phyloP scores from a whole-genome alignment of 2,113 vertebrate genomes.

The Bufo gargarizans region DNA sequence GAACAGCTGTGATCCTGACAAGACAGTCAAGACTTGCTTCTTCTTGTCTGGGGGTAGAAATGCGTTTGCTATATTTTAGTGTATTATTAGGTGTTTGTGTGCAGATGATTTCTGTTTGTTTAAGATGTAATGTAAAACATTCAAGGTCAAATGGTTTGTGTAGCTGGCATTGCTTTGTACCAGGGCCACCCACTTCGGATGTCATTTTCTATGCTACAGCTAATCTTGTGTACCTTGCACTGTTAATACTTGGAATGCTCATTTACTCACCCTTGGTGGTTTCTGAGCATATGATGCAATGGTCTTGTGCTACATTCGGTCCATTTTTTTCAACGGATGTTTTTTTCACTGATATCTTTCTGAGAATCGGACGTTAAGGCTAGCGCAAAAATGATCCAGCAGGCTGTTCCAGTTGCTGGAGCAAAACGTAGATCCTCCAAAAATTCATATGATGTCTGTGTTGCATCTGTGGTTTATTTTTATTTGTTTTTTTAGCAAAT shows the following conservation, averaged over 20 bases:
- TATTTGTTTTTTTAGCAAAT: too few relatives aligned
- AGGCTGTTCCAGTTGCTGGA: too few relatives aligned
- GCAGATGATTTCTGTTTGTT: constrained; percentile 10
- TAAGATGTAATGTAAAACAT: not conserved
- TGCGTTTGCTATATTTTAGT: not conserved
- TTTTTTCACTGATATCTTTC: too few relatives aligned
- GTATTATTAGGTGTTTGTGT: not conserved
- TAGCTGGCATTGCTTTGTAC: not conserved
- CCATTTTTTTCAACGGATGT: too few relatives aligned
- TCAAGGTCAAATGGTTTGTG: not conserved
- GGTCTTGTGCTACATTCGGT: not conserved
- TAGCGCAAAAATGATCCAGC: too few relatives aligned
- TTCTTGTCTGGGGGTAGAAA: constrained; percentile 15
- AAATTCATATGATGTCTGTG: too few relatives aligned
- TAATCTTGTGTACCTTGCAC: not conserved
- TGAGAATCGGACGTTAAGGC: too few relatives aligned
- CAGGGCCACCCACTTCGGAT: not conserved
- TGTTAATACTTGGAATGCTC: not conserved
- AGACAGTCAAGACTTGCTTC: constrained; percentile 11
- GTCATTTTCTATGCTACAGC: not conserved
- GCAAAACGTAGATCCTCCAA: too few relatives aligned
- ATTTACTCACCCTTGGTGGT: not conserved
- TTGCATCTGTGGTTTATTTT: too few relatives aligned
- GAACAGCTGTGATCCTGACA: constrained; percentile 19
- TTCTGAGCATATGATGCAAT: not conserved